Evolutionary conservation across 2,797 vertebrate species (phyloP).

Genomic region (Sebastes variabilis): DNA sequence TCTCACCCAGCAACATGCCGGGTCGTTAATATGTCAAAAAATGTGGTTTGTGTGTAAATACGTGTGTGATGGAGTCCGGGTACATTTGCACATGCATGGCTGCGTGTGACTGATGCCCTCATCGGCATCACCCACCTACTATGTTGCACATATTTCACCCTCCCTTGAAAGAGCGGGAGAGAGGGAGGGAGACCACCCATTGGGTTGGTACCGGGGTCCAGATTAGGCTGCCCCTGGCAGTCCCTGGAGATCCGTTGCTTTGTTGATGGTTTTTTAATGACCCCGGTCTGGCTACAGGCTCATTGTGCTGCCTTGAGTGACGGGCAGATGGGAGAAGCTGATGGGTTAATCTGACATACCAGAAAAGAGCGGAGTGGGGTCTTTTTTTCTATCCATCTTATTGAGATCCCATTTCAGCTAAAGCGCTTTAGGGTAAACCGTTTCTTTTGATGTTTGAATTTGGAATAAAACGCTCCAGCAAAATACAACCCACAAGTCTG

Average conservation of each 20-base stretch:
- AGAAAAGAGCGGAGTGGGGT: constrained; percentile 14
- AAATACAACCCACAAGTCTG: not conserved
- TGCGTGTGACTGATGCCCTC: constrained; percentile 47
- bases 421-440: not conserved
- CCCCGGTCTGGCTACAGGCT: constrained; percentile 60
- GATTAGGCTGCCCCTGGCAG: constrained; percentile 76
- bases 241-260: constrained; percentile 73
- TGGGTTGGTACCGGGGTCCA: constrained; percentile 68
- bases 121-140: constrained; percentile 28
- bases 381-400: constrained; percentile 9
- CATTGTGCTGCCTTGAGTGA: constrained; percentile 77
- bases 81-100: constrained; percentile 25
- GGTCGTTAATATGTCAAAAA: constrained; percentile 32
- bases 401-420: constrained; percentile 26
- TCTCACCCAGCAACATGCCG: constrained; percentile 28
- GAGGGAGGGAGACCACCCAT: constrained; percentile 78
- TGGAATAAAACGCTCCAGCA: not conserved
- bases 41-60: not conserved
- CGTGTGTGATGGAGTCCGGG: not conserved
- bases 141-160: constrained; percentile 25
- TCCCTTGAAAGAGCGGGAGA: constrained; percentile 14
- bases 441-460: constrained; percentile 34
- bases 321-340: constrained; percentile 65
- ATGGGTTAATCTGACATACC: constrained; percentile 64
- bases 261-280: constrained; percentile 79